These are phyloP conservation scores for Acrocephalus scirpaceus DNA, from an alignment of 2,797 vertebrate genomes.

Conservation along the genomic window DNA sequence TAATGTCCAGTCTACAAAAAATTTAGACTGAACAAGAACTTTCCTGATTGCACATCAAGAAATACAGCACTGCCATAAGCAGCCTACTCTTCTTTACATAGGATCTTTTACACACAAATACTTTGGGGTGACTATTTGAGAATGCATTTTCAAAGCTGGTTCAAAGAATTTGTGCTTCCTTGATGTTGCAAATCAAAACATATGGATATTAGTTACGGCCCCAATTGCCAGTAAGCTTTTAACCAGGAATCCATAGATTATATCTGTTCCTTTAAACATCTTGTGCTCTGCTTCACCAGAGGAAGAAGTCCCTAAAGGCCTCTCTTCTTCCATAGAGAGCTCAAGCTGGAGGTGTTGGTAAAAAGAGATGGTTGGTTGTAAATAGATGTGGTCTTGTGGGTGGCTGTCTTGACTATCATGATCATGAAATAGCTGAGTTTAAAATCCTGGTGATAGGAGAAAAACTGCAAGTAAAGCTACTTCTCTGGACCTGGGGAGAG, in stretches of 20 bases:
- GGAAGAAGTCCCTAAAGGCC: not conserved
- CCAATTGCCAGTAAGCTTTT: not conserved
- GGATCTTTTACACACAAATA: not conserved
- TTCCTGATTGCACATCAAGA: not conserved
- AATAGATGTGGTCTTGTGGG: rapidly evolving
- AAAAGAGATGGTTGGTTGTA: not conserved
- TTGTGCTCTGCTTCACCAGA: not conserved
- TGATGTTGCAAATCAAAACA: not conserved
- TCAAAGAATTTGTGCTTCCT: not conserved
- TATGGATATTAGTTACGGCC: not conserved
- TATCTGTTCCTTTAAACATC: not conserved
- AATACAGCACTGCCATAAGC: not conserved
- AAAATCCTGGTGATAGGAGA: not conserved
- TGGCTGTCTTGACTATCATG: not conserved
- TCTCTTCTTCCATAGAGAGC: not conserved
- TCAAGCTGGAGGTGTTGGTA: not conserved
- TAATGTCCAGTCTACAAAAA: not conserved
- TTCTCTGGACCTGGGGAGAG: not conserved
- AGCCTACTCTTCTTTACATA: not conserved
- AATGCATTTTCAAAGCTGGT: not conserved
- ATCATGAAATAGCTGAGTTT: not conserved
- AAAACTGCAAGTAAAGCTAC: not conserved
- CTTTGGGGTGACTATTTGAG: not conserved
- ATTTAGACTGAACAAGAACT: not conserved
- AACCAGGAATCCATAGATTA: not conserved